Conservation (phyloP, 2,113 vertebrate species). For the Hypomesus transpacificus region DNA sequence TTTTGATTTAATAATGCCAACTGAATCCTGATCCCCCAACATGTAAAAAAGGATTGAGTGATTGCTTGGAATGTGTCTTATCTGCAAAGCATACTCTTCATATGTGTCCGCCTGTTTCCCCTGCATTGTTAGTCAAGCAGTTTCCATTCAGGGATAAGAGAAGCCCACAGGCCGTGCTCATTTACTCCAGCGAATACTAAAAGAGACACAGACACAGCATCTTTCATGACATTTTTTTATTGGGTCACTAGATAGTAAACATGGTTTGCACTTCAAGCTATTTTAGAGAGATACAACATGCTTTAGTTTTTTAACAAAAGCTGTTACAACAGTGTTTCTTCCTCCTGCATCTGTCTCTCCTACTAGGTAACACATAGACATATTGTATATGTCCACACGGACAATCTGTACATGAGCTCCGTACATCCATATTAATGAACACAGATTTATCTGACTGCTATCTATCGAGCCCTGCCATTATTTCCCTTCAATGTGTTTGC, state of each 20-base stretch:
- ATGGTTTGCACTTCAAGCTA: not conserved
- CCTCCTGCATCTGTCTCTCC: no score
- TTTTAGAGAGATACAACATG: conserved; percentile 28
- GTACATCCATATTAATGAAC: conserved; percentile 70
- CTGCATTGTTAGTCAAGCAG: no score
- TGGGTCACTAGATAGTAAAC: no score
- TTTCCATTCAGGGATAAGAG: conserved; percentile 2
- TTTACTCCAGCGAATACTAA: not conserved
- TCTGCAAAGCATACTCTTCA: not conserved
- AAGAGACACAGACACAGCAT: not conserved
- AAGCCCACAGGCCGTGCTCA: not conserved
- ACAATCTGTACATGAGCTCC: conserved; percentile 64
- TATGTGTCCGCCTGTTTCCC: no score
- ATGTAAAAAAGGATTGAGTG: conserved; percentile 4
- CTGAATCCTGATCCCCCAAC: conserved; percentile 18
- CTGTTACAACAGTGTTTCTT: no score
- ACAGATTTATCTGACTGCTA: conserved; percentile 53
- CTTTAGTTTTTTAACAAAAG: conserved; percentile 9
- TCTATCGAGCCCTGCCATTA: conserved; percentile 63
- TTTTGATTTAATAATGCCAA: conserved; percentile 57
- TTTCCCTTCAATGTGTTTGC: conserved; percentile 58
- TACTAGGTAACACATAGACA: conserved; percentile 33
- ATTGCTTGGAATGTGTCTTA: conserved; percentile 11
- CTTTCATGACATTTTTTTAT: not conserved
- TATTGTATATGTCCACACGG: conserved; percentile 55